A percentile compares a stretch with the other conserved stretches of the same genome.
These are phyloP conservation scores for Pseudopleuronectes americanus DNA, from an alignment of 2,797 vertebrate genomes.

Conservation along the genomic window DNA sequence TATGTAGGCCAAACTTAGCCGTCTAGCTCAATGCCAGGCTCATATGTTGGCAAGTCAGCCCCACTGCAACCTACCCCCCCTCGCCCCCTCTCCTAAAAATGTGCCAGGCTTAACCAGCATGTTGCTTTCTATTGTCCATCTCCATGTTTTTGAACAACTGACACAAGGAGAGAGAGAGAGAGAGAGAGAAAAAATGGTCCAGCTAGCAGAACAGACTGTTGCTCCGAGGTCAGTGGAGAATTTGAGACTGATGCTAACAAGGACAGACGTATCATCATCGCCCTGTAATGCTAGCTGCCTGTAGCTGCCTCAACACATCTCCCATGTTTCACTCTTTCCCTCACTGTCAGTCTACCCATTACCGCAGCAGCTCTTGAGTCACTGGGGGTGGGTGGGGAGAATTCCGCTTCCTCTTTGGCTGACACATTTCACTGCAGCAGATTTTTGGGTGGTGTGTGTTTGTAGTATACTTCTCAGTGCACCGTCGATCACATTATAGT, in stretches of 20 bases:
- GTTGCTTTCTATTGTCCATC: slow-evolving; percentile 32
- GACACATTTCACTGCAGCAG: slow-evolving; percentile 54
- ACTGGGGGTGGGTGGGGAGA: slow-evolving; percentile 33
- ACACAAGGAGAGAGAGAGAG: neutral
- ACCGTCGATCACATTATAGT: slow-evolving; percentile 33
- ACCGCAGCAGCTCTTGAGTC: slow-evolving; percentile 57
- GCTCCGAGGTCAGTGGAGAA: slow-evolving; percentile 46
- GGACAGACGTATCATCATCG: slow-evolving; percentile 50
- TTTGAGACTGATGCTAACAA: slow-evolving; percentile 47
- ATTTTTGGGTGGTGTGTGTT: slow-evolving; percentile 27
- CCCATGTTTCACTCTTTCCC: slow-evolving; percentile 42
- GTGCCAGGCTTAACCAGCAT: slow-evolving; percentile 33
- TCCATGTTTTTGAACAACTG: slow-evolving; percentile 38
- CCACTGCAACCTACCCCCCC: slow-evolving; percentile 15
- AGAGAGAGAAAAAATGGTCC: slow-evolving; percentile 1
- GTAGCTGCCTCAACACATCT: slow-evolving; percentile 42
- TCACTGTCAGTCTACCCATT: slow-evolving; percentile 38
- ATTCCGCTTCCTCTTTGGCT: slow-evolving; percentile 61
- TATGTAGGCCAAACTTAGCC: slow-evolving; percentile 73
- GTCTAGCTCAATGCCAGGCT: slow-evolving; percentile 58
- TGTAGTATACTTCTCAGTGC: neutral
- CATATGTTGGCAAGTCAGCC: slow-evolving; percentile 48
- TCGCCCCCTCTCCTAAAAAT: slow-evolving; percentile 1
- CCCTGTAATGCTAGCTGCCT: slow-evolving; percentile 55
- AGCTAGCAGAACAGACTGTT: slow-evolving; percentile 30